phyloP scores from a whole-genome alignment of 2,113 vertebrate species.

The Passer montanus region DNA sequence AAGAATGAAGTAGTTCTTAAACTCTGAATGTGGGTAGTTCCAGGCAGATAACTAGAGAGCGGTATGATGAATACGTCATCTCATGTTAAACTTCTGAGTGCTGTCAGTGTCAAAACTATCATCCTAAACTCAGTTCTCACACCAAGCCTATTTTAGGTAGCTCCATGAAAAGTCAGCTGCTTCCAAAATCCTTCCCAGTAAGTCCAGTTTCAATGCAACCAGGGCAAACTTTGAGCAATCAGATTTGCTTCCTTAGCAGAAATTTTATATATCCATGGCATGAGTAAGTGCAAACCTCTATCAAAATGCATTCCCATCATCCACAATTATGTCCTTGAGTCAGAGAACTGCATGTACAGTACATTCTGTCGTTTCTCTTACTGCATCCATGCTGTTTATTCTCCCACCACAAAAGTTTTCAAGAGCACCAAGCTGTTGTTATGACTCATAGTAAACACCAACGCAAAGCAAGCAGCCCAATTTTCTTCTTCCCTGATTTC shows the following conservation, averaged over 20 bases:
- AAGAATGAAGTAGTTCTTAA: background rate
- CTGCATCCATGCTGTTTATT: constrained; percentile 62
- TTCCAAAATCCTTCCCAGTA: background rate
- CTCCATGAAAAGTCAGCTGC: background rate
- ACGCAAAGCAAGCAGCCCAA: constrained; percentile 65
- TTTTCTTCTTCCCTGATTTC: constrained; percentile 56
- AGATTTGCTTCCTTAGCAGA: constrained; percentile 33
- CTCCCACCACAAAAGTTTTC: constrained; percentile 65
- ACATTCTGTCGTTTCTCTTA: constrained; percentile 59
- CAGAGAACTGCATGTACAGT: constrained; percentile 60
- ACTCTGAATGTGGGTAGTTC: background rate
- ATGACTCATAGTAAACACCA: constrained; percentile 73
- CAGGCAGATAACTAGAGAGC: background rate
- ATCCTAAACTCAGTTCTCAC: background rate
- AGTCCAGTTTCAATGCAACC: background rate
- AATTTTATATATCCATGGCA: constrained; percentile 6
- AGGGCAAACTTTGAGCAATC: background rate
- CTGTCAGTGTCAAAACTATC: constrained; percentile 5
- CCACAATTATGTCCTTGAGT: constrained; percentile 44
- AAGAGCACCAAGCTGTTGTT: constrained; percentile 72
- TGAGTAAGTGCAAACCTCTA: constrained; percentile 8
- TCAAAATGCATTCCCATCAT: constrained; percentile 22
- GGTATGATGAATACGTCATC: background rate
- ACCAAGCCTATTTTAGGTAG: constrained; percentile 11
- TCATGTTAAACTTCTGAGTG: background rate